Evolutionary conservation across 2,113 vertebrate genomes (phyloP), one percentile per base, ranked within the genome.

Genomic region (Nasalis larvatus): DNA sequence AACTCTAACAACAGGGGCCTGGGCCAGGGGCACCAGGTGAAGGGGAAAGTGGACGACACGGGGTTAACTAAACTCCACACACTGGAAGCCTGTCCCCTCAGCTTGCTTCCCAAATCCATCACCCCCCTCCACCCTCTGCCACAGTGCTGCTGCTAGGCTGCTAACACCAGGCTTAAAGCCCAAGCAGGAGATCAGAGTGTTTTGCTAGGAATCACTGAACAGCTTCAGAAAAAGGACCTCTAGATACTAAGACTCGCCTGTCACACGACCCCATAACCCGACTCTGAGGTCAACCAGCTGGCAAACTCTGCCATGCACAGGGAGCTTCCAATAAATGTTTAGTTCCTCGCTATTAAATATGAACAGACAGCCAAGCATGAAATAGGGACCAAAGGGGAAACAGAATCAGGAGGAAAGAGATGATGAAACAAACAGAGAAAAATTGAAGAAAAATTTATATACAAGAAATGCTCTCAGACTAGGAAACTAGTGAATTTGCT

Each of bases 241-340:
- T 40, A 32, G 4, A 23, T 6, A 66, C 4, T 2, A 68, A 20
- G 0, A 14, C 10, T 45, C 1, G 17, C 1, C 20, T 4, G 13
- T 6, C 1, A 6, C 8, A 14, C 17, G 11, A 66, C 5, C 45
- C 45, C 32, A 68, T 18, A 45, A 21, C 8, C 27, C 23, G 2
- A 11, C 32, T 5, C 52, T 8, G 32, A 49, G 47, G 74, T 60
- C 40, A 23, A 20, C 32, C 17, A 20, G 17, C 3, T 8, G 60
- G 35, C 60, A 78, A 18, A 12, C 37, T 23, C 6, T 42, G 30
- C 37, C 32, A 25, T 9, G 0, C 27, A 10, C 6, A 54, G 21
- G 7, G 27, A 9, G 32, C 73, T 37, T 30, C 52, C 32, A n/a
- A 20, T 14, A 8, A 77, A 13, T 8, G 11, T 40, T 7, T 25